A percentile compares a stretch with the other conserved stretches of the same genome.
Evolutionary conservation across 2,888 invertebrate species (phyloP).

Genomic region (Sminthurides aquaticus): DNA sequence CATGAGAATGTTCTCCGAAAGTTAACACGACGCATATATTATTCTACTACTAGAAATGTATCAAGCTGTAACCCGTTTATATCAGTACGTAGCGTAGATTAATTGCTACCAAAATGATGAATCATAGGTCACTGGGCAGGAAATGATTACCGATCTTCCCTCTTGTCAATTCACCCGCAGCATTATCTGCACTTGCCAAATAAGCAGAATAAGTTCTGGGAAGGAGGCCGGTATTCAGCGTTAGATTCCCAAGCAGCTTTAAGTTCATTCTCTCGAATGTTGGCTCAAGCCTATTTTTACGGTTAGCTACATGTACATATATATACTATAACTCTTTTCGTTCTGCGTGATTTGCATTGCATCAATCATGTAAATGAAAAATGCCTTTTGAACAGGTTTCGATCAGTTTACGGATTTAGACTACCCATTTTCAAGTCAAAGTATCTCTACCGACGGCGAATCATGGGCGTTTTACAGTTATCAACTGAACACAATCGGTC

Average conservation of each 20-base stretch:
- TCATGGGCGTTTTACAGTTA: conserved; percentile 79
- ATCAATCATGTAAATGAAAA: no score
- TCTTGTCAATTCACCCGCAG: conserved; percentile 64
- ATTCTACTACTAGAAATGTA: no score
- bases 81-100: no score
- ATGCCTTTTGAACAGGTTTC: no score
- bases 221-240: conserved; percentile 57
- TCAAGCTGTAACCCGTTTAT: no score
- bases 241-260: conserved; percentile 67
- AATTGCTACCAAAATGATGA: no score
- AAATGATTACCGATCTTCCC: conserved; percentile 66
- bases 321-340: background rate
- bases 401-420: conserved; percentile 82
- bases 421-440: conserved; percentile 83
- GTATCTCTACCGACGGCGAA: conserved; percentile 79
- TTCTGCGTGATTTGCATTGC: no score
- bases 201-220: conserved; percentile 7
- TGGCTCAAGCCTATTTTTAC: conserved; percentile 70
- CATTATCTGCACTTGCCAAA: conserved; percentile 52
- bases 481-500: conserved; percentile 71
- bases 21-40: no score
- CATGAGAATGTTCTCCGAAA: background rate
- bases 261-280: conserved; percentile 70
- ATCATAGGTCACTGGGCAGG: conserved; percentile 80
- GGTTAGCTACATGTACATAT: no score